Conservation (phyloP, 2,113 vertebrate species). For the Oryzias woworae region DNA sequence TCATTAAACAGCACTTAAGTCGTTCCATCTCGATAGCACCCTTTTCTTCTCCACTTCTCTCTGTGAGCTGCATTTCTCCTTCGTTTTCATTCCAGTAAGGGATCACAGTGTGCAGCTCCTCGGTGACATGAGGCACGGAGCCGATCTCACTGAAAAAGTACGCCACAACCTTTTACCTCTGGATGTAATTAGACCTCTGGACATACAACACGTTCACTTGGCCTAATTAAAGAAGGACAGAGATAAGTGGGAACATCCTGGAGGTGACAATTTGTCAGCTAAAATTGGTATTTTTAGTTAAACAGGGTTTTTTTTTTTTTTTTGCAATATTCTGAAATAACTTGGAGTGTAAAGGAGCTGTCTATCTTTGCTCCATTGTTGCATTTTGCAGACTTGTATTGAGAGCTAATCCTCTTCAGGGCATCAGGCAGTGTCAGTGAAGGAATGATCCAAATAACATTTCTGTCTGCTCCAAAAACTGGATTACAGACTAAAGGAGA, state of each 20-base stretch:
- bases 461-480: conserved; percentile 56
- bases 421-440: conserved; percentile 46
- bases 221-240: conserved; percentile 49
- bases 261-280: conserved; percentile 9
- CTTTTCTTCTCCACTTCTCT: conserved; percentile 4
- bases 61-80: conserved; percentile 15
- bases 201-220: conserved; percentile 50
- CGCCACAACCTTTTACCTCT: conserved; percentile 56
- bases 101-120: conserved; percentile 41
- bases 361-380: conserved; percentile 19
- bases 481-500: conserved; percentile 67
- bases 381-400: conserved; percentile 35
- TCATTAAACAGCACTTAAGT: conserved; percentile 66
- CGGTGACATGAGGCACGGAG: conserved; percentile 16
- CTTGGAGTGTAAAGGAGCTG: conserved; percentile 3
- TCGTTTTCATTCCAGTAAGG: conserved; percentile 59
- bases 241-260: conserved; percentile 1
- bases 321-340: conserved; percentile 7
- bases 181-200: conserved; percentile 43
- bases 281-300: neutral
- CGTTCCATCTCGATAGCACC: conserved; percentile 34
- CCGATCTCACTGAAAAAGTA: conserved; percentile 46
- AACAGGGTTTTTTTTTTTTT: neutral
- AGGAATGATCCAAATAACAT: conserved; percentile 42
- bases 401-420: conserved; percentile 52